Conservation (phyloP, 1,140 invertebrate genomes). For the Anastrepha obliqua region DNA sequence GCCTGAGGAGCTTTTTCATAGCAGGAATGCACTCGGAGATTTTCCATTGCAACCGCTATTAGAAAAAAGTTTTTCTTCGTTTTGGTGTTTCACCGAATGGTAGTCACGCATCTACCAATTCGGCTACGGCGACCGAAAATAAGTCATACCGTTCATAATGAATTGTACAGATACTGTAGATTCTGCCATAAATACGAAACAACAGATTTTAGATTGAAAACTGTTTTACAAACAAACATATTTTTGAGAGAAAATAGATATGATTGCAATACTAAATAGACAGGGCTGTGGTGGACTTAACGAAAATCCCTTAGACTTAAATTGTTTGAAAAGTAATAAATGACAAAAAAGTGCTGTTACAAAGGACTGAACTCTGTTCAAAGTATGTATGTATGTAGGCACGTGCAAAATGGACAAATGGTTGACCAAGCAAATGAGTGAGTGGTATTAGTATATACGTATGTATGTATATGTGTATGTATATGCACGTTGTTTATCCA, state of each 20-base stretch:
- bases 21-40: too few species aligned
- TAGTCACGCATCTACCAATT: too few species aligned
- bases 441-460: not conserved
- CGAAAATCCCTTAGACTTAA: conserved; percentile 1
- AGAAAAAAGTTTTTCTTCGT: too few species aligned
- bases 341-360: not conserved
- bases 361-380: too few species aligned
- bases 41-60: too few species aligned
- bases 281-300: not conserved
- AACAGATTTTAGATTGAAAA: conserved; percentile 9
- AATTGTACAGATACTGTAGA: too few species aligned
- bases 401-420: not conserved
- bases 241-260: not conserved
- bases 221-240: not conserved
- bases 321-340: not conserved
- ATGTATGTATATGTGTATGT: not conserved
- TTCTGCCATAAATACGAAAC: not conserved
- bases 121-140: too few species aligned
- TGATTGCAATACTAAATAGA: not conserved
- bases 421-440: not conserved
- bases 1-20: too few species aligned
- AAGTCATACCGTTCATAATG: too few species aligned
- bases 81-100: too few species aligned
- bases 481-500: not conserved
- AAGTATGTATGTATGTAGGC: too few species aligned